Conservation (phyloP, 2,113 vertebrate genomes). For the Phyllostomus discolor region DNA sequence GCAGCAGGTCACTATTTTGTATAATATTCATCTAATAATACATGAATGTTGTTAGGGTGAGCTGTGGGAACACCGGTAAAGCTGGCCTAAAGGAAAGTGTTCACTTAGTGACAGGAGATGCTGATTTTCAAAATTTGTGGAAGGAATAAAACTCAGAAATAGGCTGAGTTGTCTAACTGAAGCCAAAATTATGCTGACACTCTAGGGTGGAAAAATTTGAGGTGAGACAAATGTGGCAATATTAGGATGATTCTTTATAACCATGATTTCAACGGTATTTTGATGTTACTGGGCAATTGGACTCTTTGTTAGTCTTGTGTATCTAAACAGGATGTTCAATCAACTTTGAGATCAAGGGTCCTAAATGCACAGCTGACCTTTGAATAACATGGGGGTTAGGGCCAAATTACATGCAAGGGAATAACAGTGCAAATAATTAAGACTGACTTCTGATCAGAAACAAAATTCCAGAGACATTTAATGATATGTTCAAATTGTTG, state of each 20-base stretch:
- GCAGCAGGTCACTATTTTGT: neutral
- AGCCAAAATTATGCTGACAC: neutral
- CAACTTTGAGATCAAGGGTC: neutral
- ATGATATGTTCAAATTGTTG: neutral
- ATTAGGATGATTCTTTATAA: neutral
- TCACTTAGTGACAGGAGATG: neutral
- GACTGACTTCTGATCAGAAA: neutral
- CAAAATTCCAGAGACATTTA: neutral
- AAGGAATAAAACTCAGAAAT: neutral
- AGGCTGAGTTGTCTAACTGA: neutral
- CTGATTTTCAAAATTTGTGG: neutral
- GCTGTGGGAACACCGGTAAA: neutral
- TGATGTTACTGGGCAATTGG: neutral
- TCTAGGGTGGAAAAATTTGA: neutral
- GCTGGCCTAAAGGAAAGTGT: neutral
- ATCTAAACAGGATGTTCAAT: neutral
- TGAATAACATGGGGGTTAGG: neutral
- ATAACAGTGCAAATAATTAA: neutral
- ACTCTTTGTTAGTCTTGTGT: neutral
- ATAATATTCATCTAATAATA: neutral
- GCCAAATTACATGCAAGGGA: neutral
- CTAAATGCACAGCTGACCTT: neutral
- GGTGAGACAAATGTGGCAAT: neutral
- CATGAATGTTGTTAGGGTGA: neutral
- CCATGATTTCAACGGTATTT: neutral